Percentiles rank a stretch among this genome's conserved stretches.
These are phyloP conservation scores for Aptenodytes forsteri DNA, from an alignment of 2,113 vertebrate genomes.

Conservation along the genomic window DNA sequence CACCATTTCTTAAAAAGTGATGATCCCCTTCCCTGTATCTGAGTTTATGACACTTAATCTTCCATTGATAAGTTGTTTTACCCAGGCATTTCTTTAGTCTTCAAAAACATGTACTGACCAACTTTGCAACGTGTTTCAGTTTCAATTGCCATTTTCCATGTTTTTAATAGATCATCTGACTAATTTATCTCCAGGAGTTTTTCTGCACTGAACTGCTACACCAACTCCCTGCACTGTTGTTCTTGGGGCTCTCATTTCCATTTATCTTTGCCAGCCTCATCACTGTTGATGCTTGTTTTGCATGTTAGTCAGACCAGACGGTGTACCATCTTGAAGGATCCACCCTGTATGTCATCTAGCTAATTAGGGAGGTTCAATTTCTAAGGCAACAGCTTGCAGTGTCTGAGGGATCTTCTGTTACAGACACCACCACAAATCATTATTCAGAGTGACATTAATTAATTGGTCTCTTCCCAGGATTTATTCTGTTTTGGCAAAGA, in stretches of 20 bases:
- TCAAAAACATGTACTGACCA: neutral
- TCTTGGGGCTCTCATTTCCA: conserved; percentile 9
- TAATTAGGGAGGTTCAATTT: conserved; percentile 60
- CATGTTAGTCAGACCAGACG: conserved; percentile 43
- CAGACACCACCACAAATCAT: conserved; percentile 54
- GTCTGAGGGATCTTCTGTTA: conserved; percentile 59
- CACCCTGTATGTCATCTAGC: conserved; percentile 50
- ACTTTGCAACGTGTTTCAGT: neutral
- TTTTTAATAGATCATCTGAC: neutral
- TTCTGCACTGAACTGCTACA: conserved; percentile 27
- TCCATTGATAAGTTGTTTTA: neutral
- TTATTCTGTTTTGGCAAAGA: conserved; percentile 29
- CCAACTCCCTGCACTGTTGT: neutral
- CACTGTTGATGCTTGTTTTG: conserved; percentile 18
- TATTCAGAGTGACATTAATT: conserved; percentile 62
- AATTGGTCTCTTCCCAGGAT: conserved; percentile 54
- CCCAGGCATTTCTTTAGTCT: neutral
- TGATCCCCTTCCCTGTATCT: neutral
- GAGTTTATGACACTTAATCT: neutral
- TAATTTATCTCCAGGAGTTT: conserved; percentile 12
- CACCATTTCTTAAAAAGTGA: neutral
- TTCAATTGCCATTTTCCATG: neutral
- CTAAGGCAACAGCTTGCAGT: conserved; percentile 61
- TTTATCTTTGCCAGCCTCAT: conserved; percentile 38
- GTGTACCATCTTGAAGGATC: conserved; percentile 64